Evolutionary conservation across 2,888 invertebrate genomes (phyloP).

Genomic region (Coronaproctus castanopsis): DNA sequence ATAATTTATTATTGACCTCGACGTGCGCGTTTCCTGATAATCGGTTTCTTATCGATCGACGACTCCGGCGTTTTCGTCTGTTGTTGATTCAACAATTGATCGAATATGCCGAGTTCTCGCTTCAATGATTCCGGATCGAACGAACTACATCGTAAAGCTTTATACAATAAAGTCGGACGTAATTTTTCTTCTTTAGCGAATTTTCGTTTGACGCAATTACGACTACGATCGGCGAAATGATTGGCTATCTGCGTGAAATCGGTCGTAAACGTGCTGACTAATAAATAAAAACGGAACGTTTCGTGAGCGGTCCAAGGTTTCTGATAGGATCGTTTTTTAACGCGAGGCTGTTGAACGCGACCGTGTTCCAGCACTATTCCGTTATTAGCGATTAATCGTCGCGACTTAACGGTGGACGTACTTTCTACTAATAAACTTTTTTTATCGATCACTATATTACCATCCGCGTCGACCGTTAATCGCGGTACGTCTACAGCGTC

Average conservation of each 20-base stretch:
- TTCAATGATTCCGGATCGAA: not conserved
- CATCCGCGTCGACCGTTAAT: not conserved
- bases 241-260: not conserved
- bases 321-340: not conserved
- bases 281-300: not conserved
- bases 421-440: not conserved
- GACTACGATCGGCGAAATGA: not conserved
- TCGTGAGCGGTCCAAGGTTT: not conserved
- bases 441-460: not conserved
- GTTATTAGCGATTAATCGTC: not conserved
- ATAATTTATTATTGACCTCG: too few relatives aligned
- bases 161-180: not conserved
- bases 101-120: not conserved
- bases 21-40: too few relatives aligned
- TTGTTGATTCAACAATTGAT: not conserved
- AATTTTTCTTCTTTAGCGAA: not conserved
- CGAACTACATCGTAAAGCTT: not conserved
- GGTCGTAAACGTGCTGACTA: not conserved
- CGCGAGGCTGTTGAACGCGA: not conserved
- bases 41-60: too few relatives aligned
- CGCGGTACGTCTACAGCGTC: not conserved
- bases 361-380: not conserved
- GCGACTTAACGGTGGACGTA: not conserved
- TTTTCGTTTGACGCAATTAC: not conserved
- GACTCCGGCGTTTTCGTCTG: not conserved